Base-by-base conservation (phyloP, 2,113 vertebrate species). In the Synodontis membranacea region DNA sequence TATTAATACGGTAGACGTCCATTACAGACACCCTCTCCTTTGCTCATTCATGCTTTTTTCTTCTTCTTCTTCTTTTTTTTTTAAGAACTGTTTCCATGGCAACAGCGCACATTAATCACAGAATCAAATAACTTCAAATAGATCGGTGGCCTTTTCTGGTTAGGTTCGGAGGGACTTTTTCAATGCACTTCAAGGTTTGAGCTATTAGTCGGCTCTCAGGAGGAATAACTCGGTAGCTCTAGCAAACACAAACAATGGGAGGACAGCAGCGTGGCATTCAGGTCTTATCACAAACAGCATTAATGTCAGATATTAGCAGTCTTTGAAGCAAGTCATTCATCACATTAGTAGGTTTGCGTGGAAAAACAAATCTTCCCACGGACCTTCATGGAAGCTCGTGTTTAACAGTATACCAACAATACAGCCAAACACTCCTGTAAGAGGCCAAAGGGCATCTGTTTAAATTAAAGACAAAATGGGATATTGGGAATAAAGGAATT, bases 11-110 rank as follows among this genome's bases (percentile, higher is more conserved):
- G 42, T 46, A 83, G 14, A n/a, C 64, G 4, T 87, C 46, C 50
- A 80, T 79, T 84, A 84, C 25, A 25, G 37, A 42, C 56, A 46
- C 72, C 34, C 42, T 19, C 64, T 10, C 44, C n/a, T 6, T 31
- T 52, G n/a, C 79, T 44, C 50, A 62, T 86, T 84, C 82, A 81
- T 74, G 82, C 34, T 52, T 86, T 79, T 86, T 84, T 28, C 39
- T 82, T 88, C n/a, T n/a, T n/a, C n/a, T n/a, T n/a, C n/a, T n/a
- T n/a, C n/a, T n/a, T n/a, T n/a, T n/a, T n/a, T n/a, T n/a, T 84
- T 88, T 15, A 58, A 82, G 75, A 48, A 74, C 76, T 12, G 78
- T 88, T 56, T n/a, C 87, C 78, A 88, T 88, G 52, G 87, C 83
- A 85, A 88, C 83, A 39, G 44, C 52, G 78, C 42, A n/a, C 64